A percentile compares a stretch with the other conserved stretches of the same genome.
Evolutionary conservation across 2,888 invertebrate species (phyloP).

Genomic region (Encarsia formosa): DNA sequence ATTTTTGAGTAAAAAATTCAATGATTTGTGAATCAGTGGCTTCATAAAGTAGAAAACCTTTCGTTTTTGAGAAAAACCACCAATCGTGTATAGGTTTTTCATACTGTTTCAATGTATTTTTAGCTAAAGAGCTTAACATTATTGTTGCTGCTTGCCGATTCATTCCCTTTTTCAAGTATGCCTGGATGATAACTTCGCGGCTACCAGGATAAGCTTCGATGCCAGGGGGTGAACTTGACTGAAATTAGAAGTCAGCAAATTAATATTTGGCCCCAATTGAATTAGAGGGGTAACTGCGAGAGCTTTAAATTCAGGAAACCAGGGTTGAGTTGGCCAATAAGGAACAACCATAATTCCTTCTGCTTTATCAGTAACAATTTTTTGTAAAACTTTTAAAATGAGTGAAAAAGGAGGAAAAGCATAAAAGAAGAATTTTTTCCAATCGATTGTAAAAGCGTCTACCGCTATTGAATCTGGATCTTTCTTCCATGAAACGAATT

Average conservation of each 20-base stretch:
- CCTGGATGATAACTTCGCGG: too few relatives aligned
- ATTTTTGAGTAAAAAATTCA: too few relatives aligned
- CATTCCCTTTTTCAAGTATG: not conserved
- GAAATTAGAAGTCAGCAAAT: not conserved
- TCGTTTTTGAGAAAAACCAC: not conserved
- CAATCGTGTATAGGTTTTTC: too few relatives aligned
- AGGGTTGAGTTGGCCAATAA: constrained; percentile 8
- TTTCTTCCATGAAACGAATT: constrained; percentile 11
- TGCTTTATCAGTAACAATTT: constrained; percentile 10
- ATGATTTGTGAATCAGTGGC: not conserved
- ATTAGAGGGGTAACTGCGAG: not conserved
- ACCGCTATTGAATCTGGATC: constrained; percentile 10
- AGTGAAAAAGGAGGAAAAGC: constrained; percentile 20
- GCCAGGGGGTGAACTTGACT: not conserved
- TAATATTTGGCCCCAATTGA: not conserved
- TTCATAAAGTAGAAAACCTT: not conserved
- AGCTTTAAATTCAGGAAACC: not conserved
- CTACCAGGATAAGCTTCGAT: not conserved
- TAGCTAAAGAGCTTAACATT: not conserved
- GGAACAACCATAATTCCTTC: constrained; percentile 1
- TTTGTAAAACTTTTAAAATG: constrained; percentile 9
- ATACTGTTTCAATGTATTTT: too few relatives aligned
- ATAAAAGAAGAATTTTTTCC: constrained; percentile 11
- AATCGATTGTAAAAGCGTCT: constrained; percentile 24
- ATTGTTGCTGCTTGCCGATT: not conserved